phyloP scores from a whole-genome alignment of 1,140 invertebrate genomes.

The Antheraea mylitta region DNA sequence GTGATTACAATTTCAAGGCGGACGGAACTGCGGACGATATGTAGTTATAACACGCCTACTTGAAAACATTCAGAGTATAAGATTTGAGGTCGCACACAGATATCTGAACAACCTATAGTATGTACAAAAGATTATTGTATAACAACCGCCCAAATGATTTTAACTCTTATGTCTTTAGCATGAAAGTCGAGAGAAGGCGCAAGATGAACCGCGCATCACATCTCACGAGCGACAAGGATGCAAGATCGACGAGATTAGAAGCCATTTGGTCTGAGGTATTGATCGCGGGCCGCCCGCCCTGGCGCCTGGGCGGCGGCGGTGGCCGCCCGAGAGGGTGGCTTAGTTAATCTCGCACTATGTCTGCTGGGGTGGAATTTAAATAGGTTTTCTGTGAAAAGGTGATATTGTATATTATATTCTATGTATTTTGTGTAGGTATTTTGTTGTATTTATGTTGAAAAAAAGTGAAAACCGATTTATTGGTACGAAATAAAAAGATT shows the following conservation, averaged over 20 bases:
- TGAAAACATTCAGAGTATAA: neutral
- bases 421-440: neutral
- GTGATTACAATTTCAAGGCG: neutral
- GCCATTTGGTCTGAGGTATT: constrained; percentile 44
- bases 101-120: neutral
- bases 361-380: constrained; percentile 48
- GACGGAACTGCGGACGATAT: neutral
- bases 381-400: constrained; percentile 39
- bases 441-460: neutral
- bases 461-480: neutral
- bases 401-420: neutral
- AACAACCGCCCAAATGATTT: neutral
- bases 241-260: constrained; percentile 62
- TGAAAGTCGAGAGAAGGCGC: constrained; percentile 5
- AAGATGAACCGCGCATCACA: constrained; percentile 34
- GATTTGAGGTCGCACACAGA: neutral
- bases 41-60: neutral
- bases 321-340: constrained; percentile 36
- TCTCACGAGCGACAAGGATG: constrained; percentile 60
- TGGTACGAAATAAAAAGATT: too few relatives aligned
- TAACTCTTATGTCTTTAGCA: neutral
- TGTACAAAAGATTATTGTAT: neutral
- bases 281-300: constrained; percentile 38
- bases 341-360: constrained; percentile 59
- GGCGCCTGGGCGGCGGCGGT: constrained; percentile 16